Base-by-base conservation (phyloP, 2,888 invertebrate species). In the Sclerodermus sp. region DNA sequence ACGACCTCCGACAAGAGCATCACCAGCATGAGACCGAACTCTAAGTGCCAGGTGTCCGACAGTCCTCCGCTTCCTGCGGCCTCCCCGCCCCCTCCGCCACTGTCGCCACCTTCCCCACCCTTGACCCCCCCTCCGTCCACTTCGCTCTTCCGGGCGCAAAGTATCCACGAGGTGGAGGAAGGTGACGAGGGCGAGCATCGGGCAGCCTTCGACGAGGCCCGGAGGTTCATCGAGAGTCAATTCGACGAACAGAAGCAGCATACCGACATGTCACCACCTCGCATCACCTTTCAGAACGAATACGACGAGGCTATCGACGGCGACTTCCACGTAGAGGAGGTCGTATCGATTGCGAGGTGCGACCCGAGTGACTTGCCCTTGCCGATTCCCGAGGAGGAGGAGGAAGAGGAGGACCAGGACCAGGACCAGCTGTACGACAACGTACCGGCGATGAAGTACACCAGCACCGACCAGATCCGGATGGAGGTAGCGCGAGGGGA, bases 1-100 rank as follows among this genome's bases (percentile, higher is more conserved):
- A 74, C 75, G 1, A 74, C 75, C 2, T 76, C 77, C 1, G 77
- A 77, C 30, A 77, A 71, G 53, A 77, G 75, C 45, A 67, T 70
- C 0, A 72, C 72, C 5, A 76, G 75, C 45, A 71, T 76, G 70
- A 65, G 76, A 34, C 73, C 76, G 1, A 76, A 75, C 42, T 76
- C 74, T 1, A 76, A 75, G 46, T 74, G 74, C 46, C 73, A 68
- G 42, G 50, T 57, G 8, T 49, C 52, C 0, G 49, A 58, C 3
- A 69, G 64, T 2, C 60, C 57, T 51, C 51, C 63, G 1, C 47
- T 61, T 5, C 43, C 52, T 6, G 54, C 62, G 0, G 40, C 60
- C 1, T 39, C 53, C 1, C 45, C 57, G 4, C 52, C 62, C 0
- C 55, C 59, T 5, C 40, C 61, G 4, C 55, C 58, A 0, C 30